These are phyloP conservation scores for Diadegma fenestrale DNA, from an alignment of 2,888 invertebrate species.

Conservation along the genomic window DNA sequence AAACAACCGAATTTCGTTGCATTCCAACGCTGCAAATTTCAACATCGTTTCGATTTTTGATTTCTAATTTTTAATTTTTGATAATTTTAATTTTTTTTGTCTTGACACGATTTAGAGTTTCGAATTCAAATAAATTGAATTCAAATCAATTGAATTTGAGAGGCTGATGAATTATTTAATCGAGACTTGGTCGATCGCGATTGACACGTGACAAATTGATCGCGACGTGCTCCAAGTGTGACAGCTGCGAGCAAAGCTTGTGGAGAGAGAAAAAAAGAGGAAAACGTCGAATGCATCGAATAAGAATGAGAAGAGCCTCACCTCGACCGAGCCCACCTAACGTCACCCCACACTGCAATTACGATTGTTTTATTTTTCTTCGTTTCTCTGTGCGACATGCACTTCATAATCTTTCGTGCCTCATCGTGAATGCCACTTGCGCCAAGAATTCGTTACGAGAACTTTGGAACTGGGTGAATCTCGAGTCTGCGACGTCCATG, in stretches of 20 bases:
- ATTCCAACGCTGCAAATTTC: too few species aligned
- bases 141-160: neutral
- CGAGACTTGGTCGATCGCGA: neutral
- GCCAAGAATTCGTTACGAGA: slow-evolving; percentile 41
- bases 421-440: neutral
- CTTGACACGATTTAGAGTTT: too few species aligned
- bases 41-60: too few species aligned
- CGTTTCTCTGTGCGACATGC: slow-evolving; percentile 14
- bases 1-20: too few species aligned
- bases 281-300: slow-evolving; percentile 50
- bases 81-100: too few species aligned
- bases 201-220: slow-evolving; percentile 18
- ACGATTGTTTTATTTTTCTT: slow-evolving; percentile 22
- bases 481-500: slow-evolving; percentile 16
- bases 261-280: slow-evolving; percentile 22
- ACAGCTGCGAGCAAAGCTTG: slow-evolving; percentile 1
- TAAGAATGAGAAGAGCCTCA: slow-evolving; percentile 55
- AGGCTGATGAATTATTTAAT: slow-evolving; percentile 32
- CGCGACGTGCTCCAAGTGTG: slow-evolving; percentile 13
- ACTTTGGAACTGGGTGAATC: slow-evolving; percentile 29
- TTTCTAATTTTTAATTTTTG: too few species aligned
- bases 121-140: too few species aligned
- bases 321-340: slow-evolving; percentile 52
- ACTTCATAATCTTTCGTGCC: neutral
- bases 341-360: slow-evolving; percentile 36